These are phyloP conservation scores for Drosophila orena DNA, from an alignment of 1,140 invertebrate genomes.

Conservation along the genomic window DNA sequence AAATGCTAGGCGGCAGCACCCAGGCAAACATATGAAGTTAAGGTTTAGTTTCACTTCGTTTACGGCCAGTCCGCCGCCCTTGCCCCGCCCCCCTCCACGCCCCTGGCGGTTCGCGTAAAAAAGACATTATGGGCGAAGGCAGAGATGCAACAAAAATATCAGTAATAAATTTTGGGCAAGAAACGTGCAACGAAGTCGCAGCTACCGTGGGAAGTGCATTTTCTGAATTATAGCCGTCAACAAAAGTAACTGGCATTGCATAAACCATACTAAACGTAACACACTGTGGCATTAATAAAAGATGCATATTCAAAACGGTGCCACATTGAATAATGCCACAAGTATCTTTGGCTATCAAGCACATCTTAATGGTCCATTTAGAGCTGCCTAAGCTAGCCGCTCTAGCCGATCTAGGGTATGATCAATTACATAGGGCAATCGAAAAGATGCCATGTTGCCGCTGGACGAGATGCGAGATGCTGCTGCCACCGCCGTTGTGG, in stretches of 20 bases:
- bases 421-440: constrained; percentile 49
- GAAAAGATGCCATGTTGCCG: constrained; percentile 43
- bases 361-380: background rate
- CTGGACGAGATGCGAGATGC: constrained; percentile 32
- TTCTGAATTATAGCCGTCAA: background rate
- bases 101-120: constrained; percentile 27
- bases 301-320: too few species aligned
- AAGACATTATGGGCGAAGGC: constrained; percentile 43
- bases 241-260: background rate
- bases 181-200: background rate
- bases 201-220: constrained; percentile 9
- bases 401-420: constrained; percentile 34
- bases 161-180: constrained; percentile 40
- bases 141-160: constrained; percentile 38
- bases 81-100: background rate
- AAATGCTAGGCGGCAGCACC: constrained; percentile 54
- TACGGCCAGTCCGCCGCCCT: background rate
- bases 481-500: constrained; percentile 23
- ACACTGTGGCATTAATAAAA: too few species aligned
- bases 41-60: constrained; percentile 56
- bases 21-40: constrained; percentile 48
- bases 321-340: too few species aligned
- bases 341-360: too few species aligned
- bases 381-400: background rate
- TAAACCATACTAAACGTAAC: too few species aligned